Evolutionary conservation across 2,113 vertebrate genomes (phyloP), one percentile per base, ranked within the genome.

Genomic region (Glaucomys volans): DNA sequence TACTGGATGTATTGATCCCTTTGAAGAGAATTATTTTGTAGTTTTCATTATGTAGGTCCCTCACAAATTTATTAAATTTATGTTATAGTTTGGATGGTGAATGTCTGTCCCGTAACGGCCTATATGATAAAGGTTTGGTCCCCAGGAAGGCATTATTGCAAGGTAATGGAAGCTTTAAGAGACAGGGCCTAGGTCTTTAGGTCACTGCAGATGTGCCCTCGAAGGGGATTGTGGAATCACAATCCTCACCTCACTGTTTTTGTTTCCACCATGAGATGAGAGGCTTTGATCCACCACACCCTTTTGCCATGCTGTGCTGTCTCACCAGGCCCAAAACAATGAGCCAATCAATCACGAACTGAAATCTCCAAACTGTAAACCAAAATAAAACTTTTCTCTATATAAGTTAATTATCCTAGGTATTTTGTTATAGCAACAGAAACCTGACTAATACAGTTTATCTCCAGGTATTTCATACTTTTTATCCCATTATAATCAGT

Each of bases 401-500:
- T 59, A 59, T 59, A 59, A 59, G 57, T 59, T 59, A 26, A 59
- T 40, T 59, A 16, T 81, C 24, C 77, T 81, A 81, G 57, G 54
- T 10, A 28, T 28, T 64, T 62, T 62, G 24, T 75, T 44, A 62
- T 59, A 42, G 80, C 59, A 24, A 42, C 52, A 64, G 28, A 44
- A 64, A 83, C 57, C 28, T 64, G 64, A 57, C 13, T 67, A 83
- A 50, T 20, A 85, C 57, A 81, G 37, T 66, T 75, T 90, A 82
- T 16, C 62, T 18, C 30, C 50, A 83, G 83, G 62, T 44, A 64
- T 26, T 64, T 87, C 59, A n/a, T 77, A 50, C 0, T 42, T 87
- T 86, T 83, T 77, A 96, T 83, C 37, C 32, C 83, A 87, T 71
- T 72, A 22, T 77, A 82, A 93, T 95, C 24, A 77, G 2, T 67